Evolutionary conservation across 2,113 vertebrate genomes (phyloP), one percentile per base, ranked within the genome.

Genomic region (Cyprinodon variegatus): DNA sequence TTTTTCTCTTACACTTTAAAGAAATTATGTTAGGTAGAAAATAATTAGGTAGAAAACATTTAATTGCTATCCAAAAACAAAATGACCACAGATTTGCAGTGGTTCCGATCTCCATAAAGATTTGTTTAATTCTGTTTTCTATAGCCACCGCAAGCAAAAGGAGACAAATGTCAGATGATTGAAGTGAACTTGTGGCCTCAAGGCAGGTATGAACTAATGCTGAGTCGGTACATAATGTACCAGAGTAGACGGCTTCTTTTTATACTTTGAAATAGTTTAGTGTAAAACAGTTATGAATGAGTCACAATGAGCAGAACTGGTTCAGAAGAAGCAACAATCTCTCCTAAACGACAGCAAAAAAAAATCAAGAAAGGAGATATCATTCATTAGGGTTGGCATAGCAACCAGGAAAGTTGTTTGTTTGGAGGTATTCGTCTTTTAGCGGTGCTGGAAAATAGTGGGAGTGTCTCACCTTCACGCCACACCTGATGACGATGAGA

Each of bases 361-460:
- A 41, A 14, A 29, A 39, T 41, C 29, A 68, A 64, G 7, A 39
- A 61, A 61, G 14, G 40, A 45, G 20, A 45, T 50, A 29, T 2
- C 4, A 13, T 85, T 79, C 86, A 65, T 85, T 78, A 48, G 13
- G 0, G 53, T 84, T 83, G 63, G 3, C 65, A 48, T 74, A 68
- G 22, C 61, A 63, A 68, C 60, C 20, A 71, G 71, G 71, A 83
- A 86, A 78, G 68, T 45, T 66, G 69, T 82, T 74, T 71, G 48
- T 68, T 45, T 45, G 36, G 20, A 78, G 67, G 11, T 68, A 50
- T 64, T 38, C 20, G 3, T 76, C 40, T 59, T 65, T 74, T 70
- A 45, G 66, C 40, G 12, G 20, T 29, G 53, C 71, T 43, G 53
- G 46, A 69, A 67, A 73, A 65, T 3, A 1, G 37, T 70, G 14